These are phyloP conservation scores for Stercorarius parasiticus DNA, from an alignment of 2,113 vertebrate genomes.

Conservation along the genomic window DNA sequence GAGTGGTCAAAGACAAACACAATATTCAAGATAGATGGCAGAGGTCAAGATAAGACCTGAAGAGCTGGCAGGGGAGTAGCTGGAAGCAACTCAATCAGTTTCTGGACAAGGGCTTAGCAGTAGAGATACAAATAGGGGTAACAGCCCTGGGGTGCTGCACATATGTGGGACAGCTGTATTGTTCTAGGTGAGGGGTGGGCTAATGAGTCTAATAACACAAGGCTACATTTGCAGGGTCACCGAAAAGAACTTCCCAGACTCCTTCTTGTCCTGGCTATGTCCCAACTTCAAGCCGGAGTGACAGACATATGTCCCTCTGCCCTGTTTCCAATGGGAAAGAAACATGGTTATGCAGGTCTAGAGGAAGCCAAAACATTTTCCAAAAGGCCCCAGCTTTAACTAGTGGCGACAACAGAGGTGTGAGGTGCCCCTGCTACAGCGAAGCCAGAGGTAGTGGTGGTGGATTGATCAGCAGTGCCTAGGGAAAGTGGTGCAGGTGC, in stretches of 20 bases:
- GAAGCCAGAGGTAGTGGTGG: not conserved
- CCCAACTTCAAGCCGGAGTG: not conserved
- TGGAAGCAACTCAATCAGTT: not conserved
- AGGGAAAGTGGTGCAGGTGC: not conserved
- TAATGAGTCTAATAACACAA: not conserved
- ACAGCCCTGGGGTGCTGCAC: rapidly evolving
- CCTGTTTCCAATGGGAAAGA: not conserved
- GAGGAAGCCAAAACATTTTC: not conserved
- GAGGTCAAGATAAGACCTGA: not conserved
- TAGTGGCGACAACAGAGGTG: not conserved
- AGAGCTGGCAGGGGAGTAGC: not conserved
- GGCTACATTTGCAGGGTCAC: not conserved
- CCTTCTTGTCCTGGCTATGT: not conserved
- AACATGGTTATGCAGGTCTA: not conserved
- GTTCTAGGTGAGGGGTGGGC: not conserved
- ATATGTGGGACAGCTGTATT: not conserved
- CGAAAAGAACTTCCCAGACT: not conserved
- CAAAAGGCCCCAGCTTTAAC: not conserved
- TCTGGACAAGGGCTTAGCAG: not conserved
- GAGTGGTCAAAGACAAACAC: not conserved
- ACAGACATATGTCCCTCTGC: rapidly evolving
- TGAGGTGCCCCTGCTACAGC: not conserved
- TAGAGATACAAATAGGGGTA: not conserved
- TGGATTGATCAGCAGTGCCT: no score
- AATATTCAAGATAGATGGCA: not conserved